Evolutionary conservation across 2,797 vertebrate species (phyloP).

Genomic region (Molossus molossus): DNA sequence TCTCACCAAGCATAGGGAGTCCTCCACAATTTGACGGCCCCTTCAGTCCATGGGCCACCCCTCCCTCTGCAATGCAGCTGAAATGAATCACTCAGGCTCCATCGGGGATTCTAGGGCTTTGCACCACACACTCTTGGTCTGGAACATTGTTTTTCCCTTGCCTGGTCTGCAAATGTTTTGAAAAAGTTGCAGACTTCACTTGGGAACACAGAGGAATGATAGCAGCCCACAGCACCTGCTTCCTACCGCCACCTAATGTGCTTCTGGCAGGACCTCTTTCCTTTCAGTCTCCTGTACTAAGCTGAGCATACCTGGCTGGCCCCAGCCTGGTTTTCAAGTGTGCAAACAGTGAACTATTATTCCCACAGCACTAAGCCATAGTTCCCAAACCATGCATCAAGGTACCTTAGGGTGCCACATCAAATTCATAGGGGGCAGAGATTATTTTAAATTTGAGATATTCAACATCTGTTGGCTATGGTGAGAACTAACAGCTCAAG

Average conservation of each 20-base stretch:
- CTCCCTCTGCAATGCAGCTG: neutral
- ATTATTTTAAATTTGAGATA: conserved; percentile 35
- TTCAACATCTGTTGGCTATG: neutral
- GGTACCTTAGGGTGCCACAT: neutral
- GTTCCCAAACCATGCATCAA: conserved; percentile 21
- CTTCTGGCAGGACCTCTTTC: conserved; percentile 33
- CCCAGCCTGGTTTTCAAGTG: neutral
- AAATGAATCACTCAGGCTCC: neutral
- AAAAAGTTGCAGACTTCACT: conserved; percentile 52
- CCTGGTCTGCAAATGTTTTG: neutral
- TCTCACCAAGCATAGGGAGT: neutral
- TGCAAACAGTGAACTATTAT: conserved; percentile 1
- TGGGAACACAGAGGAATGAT: conserved; percentile 35
- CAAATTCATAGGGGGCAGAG: neutral
- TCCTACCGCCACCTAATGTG: neutral
- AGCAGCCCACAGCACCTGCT: neutral
- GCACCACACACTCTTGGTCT: neutral
- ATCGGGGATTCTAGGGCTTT: neutral
- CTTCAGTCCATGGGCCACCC: neutral
- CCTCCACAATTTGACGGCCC: neutral
- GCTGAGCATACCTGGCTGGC: neutral
- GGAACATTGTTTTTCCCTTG: neutral
- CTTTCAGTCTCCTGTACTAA: neutral
- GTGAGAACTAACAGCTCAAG: neutral
- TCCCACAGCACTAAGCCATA: neutral